Evolutionary conservation across 2,797 vertebrate genomes (phyloP), one percentile per base, ranked within the genome.

Genomic region (Lutjanus argentimaculatus): DNA sequence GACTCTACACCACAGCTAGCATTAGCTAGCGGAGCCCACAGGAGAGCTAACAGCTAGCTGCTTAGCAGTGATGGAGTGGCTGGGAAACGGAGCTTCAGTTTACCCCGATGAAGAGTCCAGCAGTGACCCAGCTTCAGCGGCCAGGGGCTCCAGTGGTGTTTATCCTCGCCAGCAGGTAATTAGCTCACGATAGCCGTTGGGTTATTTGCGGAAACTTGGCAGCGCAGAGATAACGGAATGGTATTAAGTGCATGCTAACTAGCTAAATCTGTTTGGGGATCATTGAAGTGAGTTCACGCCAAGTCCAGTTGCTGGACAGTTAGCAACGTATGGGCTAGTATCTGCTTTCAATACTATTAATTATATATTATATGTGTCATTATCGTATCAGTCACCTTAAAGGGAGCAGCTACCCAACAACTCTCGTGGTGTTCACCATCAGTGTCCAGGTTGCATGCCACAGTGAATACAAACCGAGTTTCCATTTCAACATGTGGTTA

Each of bases 11-110:
- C 62, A 51, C 75, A 22, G 85, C 88, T 80, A 89, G 89, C 89
- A 21, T 66, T 48, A 80, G 88, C 88, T 79, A 80, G 84, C 80
- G 22, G 62, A 8, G 45, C 61, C 13, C 58, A 46, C 36, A 48
- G 46, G 51, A 30, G 21, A 81, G 85, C 70, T 87, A 87, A 75
- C 63, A 12, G 88, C 69, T 85, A 80, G 82, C 61, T 80, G 80
- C 59, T 67, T 43, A 82, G 86, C 85, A 79, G 85, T 19, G 82
- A 96, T 96, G 95, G 95, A 96, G 92, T 95, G 95, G 95, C 83
- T 89, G 73, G 88, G 92, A 30, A 91, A 82, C 83, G 84, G 86
- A 86, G 66, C 85, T 45, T 66, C 86, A 36, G 8, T 69, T 64
- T 53, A 65, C 61, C 62, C 72, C 46, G 82, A 57, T 4, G 86